These are phyloP conservation scores for Ceuthmochares aereus DNA, from an alignment of 2,113 vertebrate genomes.

Conservation along the genomic window DNA sequence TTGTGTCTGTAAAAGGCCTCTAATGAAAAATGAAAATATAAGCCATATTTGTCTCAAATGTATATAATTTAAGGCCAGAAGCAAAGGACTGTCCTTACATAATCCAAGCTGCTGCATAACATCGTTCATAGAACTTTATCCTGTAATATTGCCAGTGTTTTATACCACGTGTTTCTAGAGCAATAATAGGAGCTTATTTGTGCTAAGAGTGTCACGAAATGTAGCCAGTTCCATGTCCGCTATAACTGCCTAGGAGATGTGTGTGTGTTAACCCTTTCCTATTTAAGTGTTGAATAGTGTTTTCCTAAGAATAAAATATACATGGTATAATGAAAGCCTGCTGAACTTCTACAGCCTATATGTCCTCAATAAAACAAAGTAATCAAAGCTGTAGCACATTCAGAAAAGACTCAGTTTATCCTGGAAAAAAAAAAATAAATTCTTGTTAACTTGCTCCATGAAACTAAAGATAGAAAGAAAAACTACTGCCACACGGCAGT, in stretches of 20 bases:
- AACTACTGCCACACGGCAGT: not conserved
- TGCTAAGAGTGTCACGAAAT: not conserved
- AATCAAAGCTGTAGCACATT: not conserved
- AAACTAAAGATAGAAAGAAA: not conserved
- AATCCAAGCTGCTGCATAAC: not conserved
- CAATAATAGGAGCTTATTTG: not conserved
- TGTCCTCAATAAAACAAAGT: not conserved
- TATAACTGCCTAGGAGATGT: not conserved
- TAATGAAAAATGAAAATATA: not conserved
- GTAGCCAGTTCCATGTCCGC: not conserved
- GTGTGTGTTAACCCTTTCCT: not conserved
- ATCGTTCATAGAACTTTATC: not conserved
- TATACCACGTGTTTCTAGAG: not conserved
- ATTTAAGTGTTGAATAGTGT: not conserved
- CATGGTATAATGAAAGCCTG: not conserved
- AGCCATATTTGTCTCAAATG: not conserved
- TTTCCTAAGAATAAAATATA: conserved; percentile 10
- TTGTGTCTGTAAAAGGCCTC: not conserved
- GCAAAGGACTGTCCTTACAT: not conserved
- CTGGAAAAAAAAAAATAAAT: not conserved
- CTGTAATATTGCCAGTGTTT: not conserved
- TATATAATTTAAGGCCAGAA: not conserved
- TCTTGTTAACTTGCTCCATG: not conserved
- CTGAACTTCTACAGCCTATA: not conserved
- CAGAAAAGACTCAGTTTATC: not conserved